These are phyloP conservation scores for Anas platyrhynchos DNA, from an alignment of 2,113 vertebrate genomes.

Conservation along the genomic window DNA sequence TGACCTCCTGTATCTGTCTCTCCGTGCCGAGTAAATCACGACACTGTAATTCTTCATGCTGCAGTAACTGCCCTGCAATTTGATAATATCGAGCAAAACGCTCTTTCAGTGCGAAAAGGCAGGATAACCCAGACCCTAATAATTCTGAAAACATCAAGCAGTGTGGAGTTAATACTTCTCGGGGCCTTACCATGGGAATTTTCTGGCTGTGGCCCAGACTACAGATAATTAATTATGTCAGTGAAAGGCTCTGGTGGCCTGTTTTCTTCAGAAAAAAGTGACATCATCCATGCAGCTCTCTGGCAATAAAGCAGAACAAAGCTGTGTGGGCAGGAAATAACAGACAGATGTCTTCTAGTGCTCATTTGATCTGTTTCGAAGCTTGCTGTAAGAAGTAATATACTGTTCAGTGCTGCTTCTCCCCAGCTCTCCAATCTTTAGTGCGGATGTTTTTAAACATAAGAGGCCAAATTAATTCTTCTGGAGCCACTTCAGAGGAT, in stretches of 20 bases:
- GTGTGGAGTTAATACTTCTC: constrained; percentile 75
- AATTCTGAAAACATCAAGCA: constrained; percentile 69
- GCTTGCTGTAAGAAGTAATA: constrained; percentile 53
- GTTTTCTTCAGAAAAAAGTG: constrained; percentile 82
- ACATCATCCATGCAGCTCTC: constrained; percentile 80
- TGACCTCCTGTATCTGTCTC: constrained; percentile 41
- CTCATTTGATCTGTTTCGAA: constrained; percentile 79
- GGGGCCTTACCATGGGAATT: constrained; percentile 73
- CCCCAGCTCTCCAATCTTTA: constrained; percentile 32
- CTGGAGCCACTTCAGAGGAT: constrained; percentile 52
- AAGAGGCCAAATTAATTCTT: constrained; percentile 36
- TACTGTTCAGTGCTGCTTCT: constrained; percentile 40
- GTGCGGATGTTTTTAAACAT: background rate
- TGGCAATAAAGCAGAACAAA: constrained; percentile 82
- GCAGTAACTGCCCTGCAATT: constrained; percentile 30
- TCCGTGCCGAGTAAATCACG: constrained; percentile 15
- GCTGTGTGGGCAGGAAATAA: constrained; percentile 81
- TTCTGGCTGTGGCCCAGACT: constrained; percentile 78
- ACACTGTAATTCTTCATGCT: constrained; percentile 43
- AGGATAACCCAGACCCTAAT: constrained; percentile 56
- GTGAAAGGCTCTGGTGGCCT: constrained; percentile 80
- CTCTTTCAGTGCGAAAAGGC: constrained; percentile 59
- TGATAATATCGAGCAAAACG: constrained; percentile 54
- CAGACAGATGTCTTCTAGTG: constrained; percentile 79
- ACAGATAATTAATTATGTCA: constrained; percentile 87